These are phyloP conservation scores for Nemapogon koenigi DNA, from an alignment of 2,888 invertebrate species.

Conservation along the genomic window DNA sequence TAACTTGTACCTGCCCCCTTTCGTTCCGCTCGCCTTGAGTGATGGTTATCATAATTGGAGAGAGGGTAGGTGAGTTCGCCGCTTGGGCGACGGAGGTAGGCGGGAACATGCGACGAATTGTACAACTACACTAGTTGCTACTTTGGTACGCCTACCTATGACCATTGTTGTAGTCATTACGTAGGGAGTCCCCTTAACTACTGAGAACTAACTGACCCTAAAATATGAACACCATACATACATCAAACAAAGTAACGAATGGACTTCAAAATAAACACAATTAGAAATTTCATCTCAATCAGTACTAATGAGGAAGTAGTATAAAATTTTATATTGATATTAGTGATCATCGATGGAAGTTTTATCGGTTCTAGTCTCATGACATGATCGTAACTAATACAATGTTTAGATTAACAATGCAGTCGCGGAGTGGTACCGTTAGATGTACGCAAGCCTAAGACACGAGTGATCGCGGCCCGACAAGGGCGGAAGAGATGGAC, in stretches of 20 bases:
- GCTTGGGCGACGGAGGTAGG: slow-evolving; percentile 41
- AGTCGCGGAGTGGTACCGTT: slow-evolving; percentile 33
- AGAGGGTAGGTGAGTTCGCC: slow-evolving; percentile 52
- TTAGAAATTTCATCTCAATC: no score
- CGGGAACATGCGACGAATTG: slow-evolving; percentile 20
- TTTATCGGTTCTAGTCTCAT: slow-evolving; percentile 21
- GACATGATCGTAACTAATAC: slow-evolving; percentile 49
- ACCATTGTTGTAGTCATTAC: no score
- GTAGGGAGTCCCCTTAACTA: no score
- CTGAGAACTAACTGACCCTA: no score
- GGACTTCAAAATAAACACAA: no score
- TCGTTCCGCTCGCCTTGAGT: slow-evolving; percentile 64
- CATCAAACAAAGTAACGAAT: no score
- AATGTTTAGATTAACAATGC: slow-evolving; percentile 60
- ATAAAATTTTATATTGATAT: slow-evolving; percentile 8
- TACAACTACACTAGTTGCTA: slow-evolving; percentile 1
- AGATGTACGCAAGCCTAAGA: slow-evolving; percentile 23
- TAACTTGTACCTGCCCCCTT: slow-evolving; percentile 61
- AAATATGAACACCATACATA: no score
- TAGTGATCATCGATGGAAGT: slow-evolving; percentile 7
- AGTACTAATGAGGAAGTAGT: slow-evolving; percentile 4
- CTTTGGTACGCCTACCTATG: slow-evolving; percentile 7
- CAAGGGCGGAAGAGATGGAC: slow-evolving; percentile 61
- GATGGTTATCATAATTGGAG: slow-evolving; percentile 64
- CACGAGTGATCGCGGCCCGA: slow-evolving; percentile 50